phyloP scores from a whole-genome alignment of 2,113 vertebrate genomes.

The Campylomormyrus numenius region DNA sequence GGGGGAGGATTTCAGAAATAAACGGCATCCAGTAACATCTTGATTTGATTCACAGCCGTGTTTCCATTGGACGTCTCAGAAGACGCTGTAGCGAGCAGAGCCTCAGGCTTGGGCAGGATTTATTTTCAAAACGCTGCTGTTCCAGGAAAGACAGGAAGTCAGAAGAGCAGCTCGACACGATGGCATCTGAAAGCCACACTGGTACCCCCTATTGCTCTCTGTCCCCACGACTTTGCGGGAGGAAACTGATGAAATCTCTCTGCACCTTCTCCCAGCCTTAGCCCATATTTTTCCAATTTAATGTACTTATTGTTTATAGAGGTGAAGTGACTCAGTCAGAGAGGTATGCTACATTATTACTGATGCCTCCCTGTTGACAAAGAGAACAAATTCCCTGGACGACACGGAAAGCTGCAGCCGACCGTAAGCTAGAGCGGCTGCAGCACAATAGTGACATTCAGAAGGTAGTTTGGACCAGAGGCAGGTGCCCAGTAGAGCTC shows the following conservation, averaged over 20 bases:
- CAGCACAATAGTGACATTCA: not conserved
- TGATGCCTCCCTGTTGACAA: constrained; percentile 7
- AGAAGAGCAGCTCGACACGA: constrained; percentile 46
- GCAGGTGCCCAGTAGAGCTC: not conserved
- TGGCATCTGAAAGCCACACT: constrained; percentile 38
- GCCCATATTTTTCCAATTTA: constrained; percentile 47
- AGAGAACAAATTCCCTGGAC: constrained; percentile 22
- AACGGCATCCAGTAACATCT: constrained; percentile 35
- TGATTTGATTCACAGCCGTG: constrained; percentile 48
- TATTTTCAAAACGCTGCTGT: constrained; percentile 32
- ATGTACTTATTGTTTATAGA: constrained; percentile 32
- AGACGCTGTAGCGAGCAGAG: constrained; percentile 22
- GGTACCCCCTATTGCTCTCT: constrained; percentile 32
- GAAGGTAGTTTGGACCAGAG: not conserved
- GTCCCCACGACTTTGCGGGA: constrained; percentile 30
- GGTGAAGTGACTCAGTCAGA: constrained; percentile 36
- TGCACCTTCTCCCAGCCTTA: constrained; percentile 26
- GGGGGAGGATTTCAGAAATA: constrained; percentile 30
- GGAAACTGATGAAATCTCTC: constrained; percentile 48
- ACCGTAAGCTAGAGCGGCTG: not conserved
- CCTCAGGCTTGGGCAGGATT: constrained; percentile 27
- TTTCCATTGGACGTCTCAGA: constrained; percentile 23
- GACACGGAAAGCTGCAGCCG: no score
- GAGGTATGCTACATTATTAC: not conserved
- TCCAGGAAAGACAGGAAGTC: not conserved